phyloP scores from a whole-genome alignment of 2,888 invertebrate species.

The Sarcophaga variegata region DNA sequence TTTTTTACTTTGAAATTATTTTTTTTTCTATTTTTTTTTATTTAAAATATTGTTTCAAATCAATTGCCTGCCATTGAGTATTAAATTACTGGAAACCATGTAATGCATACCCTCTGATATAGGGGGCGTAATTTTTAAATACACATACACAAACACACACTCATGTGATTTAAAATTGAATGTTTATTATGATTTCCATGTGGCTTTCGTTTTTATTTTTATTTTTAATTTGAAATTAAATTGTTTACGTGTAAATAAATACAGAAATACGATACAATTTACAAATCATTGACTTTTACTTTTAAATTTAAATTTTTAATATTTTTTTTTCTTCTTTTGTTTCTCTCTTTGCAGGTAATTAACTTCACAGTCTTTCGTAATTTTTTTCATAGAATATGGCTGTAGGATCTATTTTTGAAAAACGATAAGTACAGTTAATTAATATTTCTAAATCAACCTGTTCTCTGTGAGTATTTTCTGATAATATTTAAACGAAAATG shows the following conservation, averaged over 20 bases:
- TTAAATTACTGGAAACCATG: constrained; percentile 3
- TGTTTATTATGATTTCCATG: neutral
- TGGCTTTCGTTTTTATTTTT: neutral
- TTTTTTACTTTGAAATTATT: neutral
- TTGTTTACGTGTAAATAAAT: too few species aligned
- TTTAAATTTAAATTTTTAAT: neutral
- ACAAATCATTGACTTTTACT: constrained; percentile 17
- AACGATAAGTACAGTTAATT: neutral
- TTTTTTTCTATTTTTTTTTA: neutral
- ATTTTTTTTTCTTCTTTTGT: constrained; percentile 1
- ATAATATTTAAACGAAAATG: too few species aligned
- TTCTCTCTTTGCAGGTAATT: constrained; percentile 53
- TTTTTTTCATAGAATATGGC: neutral
- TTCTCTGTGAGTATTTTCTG: neutral
- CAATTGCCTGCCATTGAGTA: neutral
- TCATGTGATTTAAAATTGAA: neutral
- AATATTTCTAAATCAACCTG: constrained; percentile 18
- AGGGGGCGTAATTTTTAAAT: constrained; percentile 40
- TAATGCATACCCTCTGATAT: neutral
- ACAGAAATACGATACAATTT: neutral
- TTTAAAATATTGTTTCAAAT: neutral
- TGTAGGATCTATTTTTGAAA: neutral
- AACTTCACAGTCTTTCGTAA: too few species aligned
- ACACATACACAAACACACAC: neutral
- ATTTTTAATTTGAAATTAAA: too few species aligned